Percentiles rank a stretch among this genome's conserved stretches.
phyloP scores from a whole-genome alignment of 2,888 invertebrate species.

The Xanthia icteritia region DNA sequence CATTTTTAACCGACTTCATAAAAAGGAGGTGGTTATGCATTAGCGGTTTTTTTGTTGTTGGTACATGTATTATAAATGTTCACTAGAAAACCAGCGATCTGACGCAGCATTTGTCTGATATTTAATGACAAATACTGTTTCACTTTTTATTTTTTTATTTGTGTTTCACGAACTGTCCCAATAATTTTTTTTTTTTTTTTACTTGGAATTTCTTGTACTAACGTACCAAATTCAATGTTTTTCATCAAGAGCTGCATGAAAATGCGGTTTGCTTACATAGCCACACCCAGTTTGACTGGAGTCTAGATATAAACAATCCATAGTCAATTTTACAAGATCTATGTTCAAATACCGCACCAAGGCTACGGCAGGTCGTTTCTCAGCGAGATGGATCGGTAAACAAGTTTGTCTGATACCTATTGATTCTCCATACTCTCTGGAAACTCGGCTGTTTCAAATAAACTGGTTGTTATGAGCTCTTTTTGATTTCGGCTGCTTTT shows the following conservation, averaged over 20 bases:
- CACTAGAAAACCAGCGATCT: too few relatives aligned
- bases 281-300: not conserved
- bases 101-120: too few relatives aligned
- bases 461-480: not conserved
- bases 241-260: not conserved
- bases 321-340: slow-evolving; percentile 4
- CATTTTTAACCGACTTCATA: too few relatives aligned
- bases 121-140: too few relatives aligned
- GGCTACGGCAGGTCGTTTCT: slow-evolving; percentile 17
- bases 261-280: slow-evolving; percentile 5
- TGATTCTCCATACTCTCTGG: not conserved
- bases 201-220: not conserved
- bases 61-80: too few relatives aligned
- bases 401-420: slow-evolving; percentile 34
- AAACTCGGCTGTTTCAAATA: not conserved
- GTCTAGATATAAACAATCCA: slow-evolving; percentile 22
- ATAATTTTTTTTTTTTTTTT: too few relatives aligned
- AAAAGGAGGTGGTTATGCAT: too few relatives aligned
- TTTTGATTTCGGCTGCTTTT: not conserved
- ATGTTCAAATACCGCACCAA: slow-evolving; percentile 7
- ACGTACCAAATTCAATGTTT: not conserved
- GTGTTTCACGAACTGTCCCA: too few relatives aligned
- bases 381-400: slow-evolving; percentile 35
- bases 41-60: too few relatives aligned
- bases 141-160: too few relatives aligned